A percentile compares a stretch with the other conserved stretches of the same genome.
These are phyloP conservation scores for Eumacrocentrus americanus DNA, from an alignment of 2,888 invertebrate species.

Conservation along the genomic window DNA sequence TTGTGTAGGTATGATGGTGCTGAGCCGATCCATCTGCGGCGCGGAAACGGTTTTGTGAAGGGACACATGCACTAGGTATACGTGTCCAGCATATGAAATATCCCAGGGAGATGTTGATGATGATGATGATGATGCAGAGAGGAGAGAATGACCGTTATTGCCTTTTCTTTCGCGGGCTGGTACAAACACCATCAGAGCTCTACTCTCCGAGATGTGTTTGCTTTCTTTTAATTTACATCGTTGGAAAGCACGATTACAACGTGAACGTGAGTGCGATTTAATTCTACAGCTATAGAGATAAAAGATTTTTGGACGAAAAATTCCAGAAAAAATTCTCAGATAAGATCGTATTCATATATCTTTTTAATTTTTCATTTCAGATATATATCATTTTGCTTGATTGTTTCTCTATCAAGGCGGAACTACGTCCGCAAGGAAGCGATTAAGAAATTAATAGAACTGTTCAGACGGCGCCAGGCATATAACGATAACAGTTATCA, in stretches of 20 bases:
- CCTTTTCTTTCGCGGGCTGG: too few relatives aligned
- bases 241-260: conserved; percentile 1
- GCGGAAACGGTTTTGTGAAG: conserved; percentile 14
- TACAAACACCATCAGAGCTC: too few relatives aligned
- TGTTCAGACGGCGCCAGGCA: conserved; percentile 50
- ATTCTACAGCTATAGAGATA: background rate
- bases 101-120: background rate
- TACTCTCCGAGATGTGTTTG: too few relatives aligned
- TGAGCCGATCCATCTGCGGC: conserved; percentile 35
- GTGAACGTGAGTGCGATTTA: conserved; percentile 26
- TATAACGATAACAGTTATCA: conserved; percentile 50
- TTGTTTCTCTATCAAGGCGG: conserved; percentile 6
- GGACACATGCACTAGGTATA: conserved; percentile 3
- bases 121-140: too few relatives aligned
- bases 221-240: conserved; percentile 11
- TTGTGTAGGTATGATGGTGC: too few relatives aligned
- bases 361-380: background rate
- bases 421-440: conserved; percentile 32
- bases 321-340: background rate
- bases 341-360: background rate
- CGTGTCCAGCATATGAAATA: conserved; percentile 24
- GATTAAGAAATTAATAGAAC: conserved; percentile 48
- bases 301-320: conserved; percentile 6
- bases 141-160: too few relatives aligned
- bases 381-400: background rate